These are phyloP conservation scores for Metopolophium dirhodum DNA, from an alignment of 1,140 invertebrate species.

Conservation along the genomic window DNA sequence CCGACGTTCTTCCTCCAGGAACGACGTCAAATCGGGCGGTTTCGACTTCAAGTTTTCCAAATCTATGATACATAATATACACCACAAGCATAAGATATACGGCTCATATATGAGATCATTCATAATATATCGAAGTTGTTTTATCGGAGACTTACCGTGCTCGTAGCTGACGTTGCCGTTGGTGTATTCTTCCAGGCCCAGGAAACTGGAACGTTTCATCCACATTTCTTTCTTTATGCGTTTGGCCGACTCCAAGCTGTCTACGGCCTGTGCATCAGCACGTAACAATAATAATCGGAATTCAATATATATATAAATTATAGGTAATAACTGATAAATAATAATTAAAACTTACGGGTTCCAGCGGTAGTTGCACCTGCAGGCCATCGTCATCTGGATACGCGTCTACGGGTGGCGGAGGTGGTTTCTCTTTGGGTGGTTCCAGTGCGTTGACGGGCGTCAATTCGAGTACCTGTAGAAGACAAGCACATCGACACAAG, in stretches of 20 bases:
- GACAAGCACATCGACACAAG: not conserved
- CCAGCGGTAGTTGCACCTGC: slow-evolving; percentile 62
- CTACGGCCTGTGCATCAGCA: not conserved
- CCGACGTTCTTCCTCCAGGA: slow-evolving; percentile 79
- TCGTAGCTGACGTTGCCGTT: slow-evolving; percentile 72
- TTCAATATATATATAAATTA: not conserved
- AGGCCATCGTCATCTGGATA: slow-evolving; percentile 62
- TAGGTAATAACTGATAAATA: not conserved
- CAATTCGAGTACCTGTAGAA: slow-evolving; percentile 40
- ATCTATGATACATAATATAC: not conserved
- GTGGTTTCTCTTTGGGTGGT: slow-evolving; percentile 85
- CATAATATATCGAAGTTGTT: not conserved
- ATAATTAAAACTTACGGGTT: slow-evolving; percentile 35
- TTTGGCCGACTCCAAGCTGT: slow-evolving; percentile 78
- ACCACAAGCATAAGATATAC: not conserved
- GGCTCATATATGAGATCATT: not conserved
- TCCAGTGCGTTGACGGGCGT: slow-evolving; percentile 64
- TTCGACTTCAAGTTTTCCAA: slow-evolving; percentile 71
- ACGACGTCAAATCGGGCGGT: slow-evolving; percentile 79
- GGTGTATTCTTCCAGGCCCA: slow-evolving; percentile 77
- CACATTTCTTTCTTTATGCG: slow-evolving; percentile 85
- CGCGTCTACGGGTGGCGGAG: slow-evolving; percentile 76
- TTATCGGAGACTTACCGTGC: slow-evolving; percentile 61
- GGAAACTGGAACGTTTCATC: slow-evolving; percentile 83
- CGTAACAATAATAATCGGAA: not conserved